phyloP scores from a whole-genome alignment of 2,888 invertebrate genomes.

The Dromius quadrimaculatus region DNA sequence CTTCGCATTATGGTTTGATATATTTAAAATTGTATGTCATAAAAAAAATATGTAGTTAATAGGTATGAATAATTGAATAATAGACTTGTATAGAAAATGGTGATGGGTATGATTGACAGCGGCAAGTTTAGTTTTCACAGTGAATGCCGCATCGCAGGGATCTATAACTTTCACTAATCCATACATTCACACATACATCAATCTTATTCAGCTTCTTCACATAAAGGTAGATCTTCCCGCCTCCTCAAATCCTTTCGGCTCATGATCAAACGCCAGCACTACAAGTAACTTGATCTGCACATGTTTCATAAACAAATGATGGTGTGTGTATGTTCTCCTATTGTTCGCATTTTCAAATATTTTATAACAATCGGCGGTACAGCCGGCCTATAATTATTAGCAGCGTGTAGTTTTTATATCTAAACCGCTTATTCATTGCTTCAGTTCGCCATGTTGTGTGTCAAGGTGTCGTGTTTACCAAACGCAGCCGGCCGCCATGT shows the following conservation, averaged over 20 bases:
- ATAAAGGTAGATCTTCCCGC: background rate
- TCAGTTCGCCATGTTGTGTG: conserved; percentile 21
- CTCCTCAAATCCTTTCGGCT: conserved; percentile 13
- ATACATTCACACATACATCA: conserved; percentile 10
- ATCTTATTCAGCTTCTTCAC: background rate
- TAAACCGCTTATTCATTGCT: conserved; percentile 15
- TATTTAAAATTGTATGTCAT: no score
- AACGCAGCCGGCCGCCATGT: conserved; percentile 40
- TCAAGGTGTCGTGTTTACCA: conserved; percentile 45
- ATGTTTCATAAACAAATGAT: conserved; percentile 50
- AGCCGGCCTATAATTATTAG: conserved; percentile 26
- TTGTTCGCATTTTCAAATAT: conserved; percentile 33
- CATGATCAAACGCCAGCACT: background rate
- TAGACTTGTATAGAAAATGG: no score
- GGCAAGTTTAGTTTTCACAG: conserved; percentile 1
- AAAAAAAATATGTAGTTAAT: no score
- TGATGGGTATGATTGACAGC: background rate
- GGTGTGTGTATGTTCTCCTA: conserved; percentile 35
- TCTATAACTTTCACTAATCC: conserved; percentile 34
- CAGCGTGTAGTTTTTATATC: conserved; percentile 1
- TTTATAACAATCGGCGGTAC: conserved; percentile 35
- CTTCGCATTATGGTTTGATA: no score
- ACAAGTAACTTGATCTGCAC: conserved; percentile 26
- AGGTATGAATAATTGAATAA: no score
- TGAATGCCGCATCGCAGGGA: background rate